Evolutionary conservation across 2,113 vertebrate genomes (phyloP), one percentile per base, ranked within the genome.

Genomic region (Condylura cristata): DNA sequence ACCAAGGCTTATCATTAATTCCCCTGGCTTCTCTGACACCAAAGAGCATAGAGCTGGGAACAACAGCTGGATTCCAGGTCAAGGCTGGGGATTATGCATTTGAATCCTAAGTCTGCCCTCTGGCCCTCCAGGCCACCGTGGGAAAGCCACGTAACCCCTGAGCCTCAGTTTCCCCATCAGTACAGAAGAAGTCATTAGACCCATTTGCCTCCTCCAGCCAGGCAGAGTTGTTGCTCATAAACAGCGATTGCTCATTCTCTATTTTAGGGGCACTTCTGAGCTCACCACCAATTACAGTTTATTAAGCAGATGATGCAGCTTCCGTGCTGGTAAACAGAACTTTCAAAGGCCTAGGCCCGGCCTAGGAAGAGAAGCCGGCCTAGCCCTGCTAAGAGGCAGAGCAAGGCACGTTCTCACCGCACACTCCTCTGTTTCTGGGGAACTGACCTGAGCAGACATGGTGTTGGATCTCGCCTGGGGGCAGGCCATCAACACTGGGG

Each of bases 261-360:
- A 5, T 83, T 83, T 68, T 56, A 72, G 82, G 94, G 94, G 75
- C 8, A 10, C 63, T 46, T 58, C 81, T 68, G 82, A 81, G 87
- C 71, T 86, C 39, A 78, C 81, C 13, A 26, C 56, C 96, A 92
- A 83, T 89, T 91, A 93, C n/a, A 3, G 2, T 90, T 90, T 93
- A 93, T n/a, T 88, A 88, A 85, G 74, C 44, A 58, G 88, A 6
- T 1, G 24, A 61, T 53, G 78, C 10, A 0, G 3, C 66, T 61
- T 60, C 18, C 2, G 63, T 12, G 37, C 85, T 68, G 60, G 65
- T 74, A 80, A 90, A 83, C 14, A 89, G 90, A 72, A 17, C 63
- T 93, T 88, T 56, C 60, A 56, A 84, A 85, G 86, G 53, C n/a
- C 4, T 0, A 18, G 76, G 41, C 51, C 53, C 44, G 34, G 32